phyloP scores from a whole-genome alignment of 2,113 vertebrate species.

The Microtus ochrogaster region DNA sequence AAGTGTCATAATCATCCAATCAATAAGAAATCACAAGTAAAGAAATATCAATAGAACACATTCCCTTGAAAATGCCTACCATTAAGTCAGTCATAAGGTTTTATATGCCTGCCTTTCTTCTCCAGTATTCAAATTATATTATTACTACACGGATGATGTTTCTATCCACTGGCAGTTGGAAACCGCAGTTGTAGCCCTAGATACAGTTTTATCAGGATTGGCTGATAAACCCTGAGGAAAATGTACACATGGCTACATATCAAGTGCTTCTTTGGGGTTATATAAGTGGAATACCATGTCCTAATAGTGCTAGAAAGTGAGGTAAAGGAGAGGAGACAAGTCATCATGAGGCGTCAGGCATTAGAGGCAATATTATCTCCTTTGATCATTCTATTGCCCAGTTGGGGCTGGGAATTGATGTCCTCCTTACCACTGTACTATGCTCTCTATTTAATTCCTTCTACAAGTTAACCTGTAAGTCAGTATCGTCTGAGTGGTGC shows the following conservation, averaged over 20 bases:
- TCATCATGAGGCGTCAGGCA: neutral
- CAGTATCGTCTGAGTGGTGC: neutral
- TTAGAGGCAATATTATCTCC: neutral
- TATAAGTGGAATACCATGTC: neutral
- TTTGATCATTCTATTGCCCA: neutral
- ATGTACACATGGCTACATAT: rapidly evolving
- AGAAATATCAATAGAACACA: neutral
- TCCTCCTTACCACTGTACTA: too few relatives aligned
- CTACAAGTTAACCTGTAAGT: neutral
- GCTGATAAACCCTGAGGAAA: neutral
- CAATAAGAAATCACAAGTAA: neutral
- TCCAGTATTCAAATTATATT: neutral
- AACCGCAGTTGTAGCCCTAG: neutral
- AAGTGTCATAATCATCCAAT: neutral
- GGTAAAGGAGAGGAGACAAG: neutral
- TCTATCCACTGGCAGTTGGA: neutral
- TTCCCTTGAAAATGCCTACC: neutral
- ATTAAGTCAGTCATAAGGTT: neutral
- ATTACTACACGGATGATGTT: neutral
- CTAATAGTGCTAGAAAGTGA: neutral
- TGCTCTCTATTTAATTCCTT: neutral
- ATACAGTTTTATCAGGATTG: neutral
- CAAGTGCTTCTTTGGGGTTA: neutral
- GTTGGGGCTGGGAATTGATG: neutral
- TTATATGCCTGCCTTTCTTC: neutral